Conservation (phyloP, 2,113 vertebrate species). For the Chaetodon auriga region DNA sequence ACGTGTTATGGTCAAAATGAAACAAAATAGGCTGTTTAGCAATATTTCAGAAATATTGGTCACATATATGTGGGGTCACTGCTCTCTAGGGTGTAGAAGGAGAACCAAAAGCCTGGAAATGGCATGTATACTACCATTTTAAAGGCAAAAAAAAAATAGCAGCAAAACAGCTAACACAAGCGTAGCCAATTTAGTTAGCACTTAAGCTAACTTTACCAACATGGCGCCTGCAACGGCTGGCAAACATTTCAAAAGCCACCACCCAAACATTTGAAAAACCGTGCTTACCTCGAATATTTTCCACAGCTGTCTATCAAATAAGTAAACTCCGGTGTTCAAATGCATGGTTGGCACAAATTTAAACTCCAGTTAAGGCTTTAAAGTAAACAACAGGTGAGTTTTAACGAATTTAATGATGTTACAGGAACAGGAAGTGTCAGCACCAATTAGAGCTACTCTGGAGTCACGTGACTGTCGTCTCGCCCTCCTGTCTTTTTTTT, state of each 20-base stretch:
- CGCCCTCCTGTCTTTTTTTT: not conserved
- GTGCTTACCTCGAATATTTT: not conserved
- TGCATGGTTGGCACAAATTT: not conserved
- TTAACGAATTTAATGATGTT: not conserved
- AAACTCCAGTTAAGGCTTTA: not conserved
- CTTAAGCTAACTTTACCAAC: too few species aligned
- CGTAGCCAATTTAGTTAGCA: not conserved
- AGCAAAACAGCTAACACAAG: not conserved
- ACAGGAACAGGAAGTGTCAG: not conserved
- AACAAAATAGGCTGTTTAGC: not conserved
- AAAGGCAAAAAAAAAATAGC: not conserved
- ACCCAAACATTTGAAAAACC: not conserved
- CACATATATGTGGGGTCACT: too few species aligned
- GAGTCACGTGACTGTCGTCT: slow-evolving; percentile 19
- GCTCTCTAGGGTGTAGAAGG: not conserved
- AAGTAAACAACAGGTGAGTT: not conserved
- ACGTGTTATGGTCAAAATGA: not conserved
- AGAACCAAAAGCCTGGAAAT: not conserved
- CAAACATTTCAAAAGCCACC: not conserved
- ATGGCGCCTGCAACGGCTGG: not conserved
- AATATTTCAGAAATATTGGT: not conserved
- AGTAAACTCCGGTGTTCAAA: not conserved
- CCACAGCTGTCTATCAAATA: not conserved
- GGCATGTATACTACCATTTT: not conserved
- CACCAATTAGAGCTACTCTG: not conserved